These are phyloP conservation scores for Xanthorhoe spadicearia DNA, from an alignment of 2,888 invertebrate genomes.

Conservation along the genomic window DNA sequence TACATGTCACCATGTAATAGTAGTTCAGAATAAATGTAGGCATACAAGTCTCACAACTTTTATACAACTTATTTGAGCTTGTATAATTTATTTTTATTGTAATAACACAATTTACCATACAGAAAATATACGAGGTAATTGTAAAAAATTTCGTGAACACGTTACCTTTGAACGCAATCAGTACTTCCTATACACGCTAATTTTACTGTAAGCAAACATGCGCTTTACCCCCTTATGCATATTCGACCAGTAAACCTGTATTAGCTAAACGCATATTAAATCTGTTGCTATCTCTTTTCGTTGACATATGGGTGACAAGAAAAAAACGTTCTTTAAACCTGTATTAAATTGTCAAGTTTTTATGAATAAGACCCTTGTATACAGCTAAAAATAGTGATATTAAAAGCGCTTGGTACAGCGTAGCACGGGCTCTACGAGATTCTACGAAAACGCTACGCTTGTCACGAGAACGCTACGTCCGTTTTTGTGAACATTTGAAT, in stretches of 20 bases:
- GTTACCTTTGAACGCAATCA: constrained; percentile 40
- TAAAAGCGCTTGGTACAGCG: constrained; percentile 38
- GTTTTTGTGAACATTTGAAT: background rate
- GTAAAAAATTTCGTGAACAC: constrained; percentile 41
- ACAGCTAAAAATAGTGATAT: constrained; percentile 8
- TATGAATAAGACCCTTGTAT: background rate
- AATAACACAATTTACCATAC: constrained; percentile 24
- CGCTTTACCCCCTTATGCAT: too few species aligned
- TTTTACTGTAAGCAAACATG: constrained; percentile 1
- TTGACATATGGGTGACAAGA: too few species aligned
- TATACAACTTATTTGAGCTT: background rate
- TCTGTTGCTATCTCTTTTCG: too few species aligned
- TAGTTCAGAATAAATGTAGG: background rate
- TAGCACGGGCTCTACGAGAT: constrained; percentile 37
- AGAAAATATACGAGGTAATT: constrained; percentile 33
- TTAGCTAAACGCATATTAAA: too few species aligned
- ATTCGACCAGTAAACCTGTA: too few species aligned
- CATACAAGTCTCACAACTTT: background rate
- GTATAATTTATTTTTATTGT: background rate
- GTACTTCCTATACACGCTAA: constrained; percentile 34
- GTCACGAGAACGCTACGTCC: constrained; percentile 21
- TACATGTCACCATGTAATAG: too few species aligned
- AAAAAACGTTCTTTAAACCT: too few species aligned
- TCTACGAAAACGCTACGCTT: constrained; percentile 36
- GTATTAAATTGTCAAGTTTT: too few species aligned